A percentile compares a stretch with the other conserved stretches of the same genome.
Evolutionary conservation across 2,797 vertebrate species (phyloP).

Genomic region (Xyrichtys novacula): DNA sequence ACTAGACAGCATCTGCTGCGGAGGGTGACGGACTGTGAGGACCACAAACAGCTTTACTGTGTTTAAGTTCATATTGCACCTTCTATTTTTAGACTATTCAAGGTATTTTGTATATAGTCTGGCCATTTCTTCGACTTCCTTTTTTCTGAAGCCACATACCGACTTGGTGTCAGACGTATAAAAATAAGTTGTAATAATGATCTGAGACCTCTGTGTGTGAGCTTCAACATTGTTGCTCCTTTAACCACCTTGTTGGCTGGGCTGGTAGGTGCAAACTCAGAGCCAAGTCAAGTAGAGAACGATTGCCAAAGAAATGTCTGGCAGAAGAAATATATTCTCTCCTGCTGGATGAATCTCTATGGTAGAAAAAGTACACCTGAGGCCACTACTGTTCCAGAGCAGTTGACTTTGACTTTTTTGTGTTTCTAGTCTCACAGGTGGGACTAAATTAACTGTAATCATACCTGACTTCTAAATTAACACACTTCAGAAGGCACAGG

Average conservation of each 20-base stretch:
- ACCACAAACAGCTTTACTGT: constrained; percentile 26
- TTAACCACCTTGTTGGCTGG: constrained; percentile 80
- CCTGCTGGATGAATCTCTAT: constrained; percentile 78
- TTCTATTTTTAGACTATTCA: constrained; percentile 22
- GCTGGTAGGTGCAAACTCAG: constrained; percentile 51
- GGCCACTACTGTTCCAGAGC: constrained; percentile 79
- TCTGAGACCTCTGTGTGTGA: constrained; percentile 61
- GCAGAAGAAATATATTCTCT: constrained; percentile 71
- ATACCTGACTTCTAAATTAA: constrained; percentile 52
- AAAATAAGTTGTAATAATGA: constrained; percentile 48
- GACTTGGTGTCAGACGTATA: constrained; percentile 8
- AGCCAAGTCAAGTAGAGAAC: constrained; percentile 79
- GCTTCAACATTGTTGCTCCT: constrained; percentile 72
- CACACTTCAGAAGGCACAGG: constrained; percentile 25
- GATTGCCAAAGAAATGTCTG: constrained; percentile 86
- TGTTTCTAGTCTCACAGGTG: constrained; percentile 65
- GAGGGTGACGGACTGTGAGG: constrained; percentile 44
- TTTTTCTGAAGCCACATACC: neutral
- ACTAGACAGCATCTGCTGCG: constrained; percentile 32
- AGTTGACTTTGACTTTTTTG: constrained; percentile 71
- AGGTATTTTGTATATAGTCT: neutral
- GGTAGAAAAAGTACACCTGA: constrained; percentile 79
- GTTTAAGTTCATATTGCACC: constrained; percentile 26
- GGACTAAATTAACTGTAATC: constrained; percentile 72
- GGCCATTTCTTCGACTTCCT: neutral